Evolutionary conservation across 1,140 invertebrate species (phyloP).

Genomic region (Zaprionus inermis): DNA sequence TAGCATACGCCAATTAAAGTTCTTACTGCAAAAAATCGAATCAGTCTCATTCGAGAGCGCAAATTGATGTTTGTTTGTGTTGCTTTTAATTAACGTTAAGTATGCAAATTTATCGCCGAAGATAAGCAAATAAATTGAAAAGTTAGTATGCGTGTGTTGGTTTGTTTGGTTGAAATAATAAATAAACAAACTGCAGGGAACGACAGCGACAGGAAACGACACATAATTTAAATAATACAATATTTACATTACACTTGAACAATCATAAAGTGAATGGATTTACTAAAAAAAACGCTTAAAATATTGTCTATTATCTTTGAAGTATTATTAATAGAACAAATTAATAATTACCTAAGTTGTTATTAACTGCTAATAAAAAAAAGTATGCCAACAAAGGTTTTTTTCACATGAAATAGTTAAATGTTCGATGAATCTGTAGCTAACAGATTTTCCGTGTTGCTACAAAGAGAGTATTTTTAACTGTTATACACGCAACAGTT

Average conservation of each 20-base stretch:
- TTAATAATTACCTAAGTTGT: not conserved
- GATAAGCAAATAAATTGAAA: slow-evolving; percentile 50
- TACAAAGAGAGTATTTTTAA: not conserved
- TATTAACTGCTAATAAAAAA: not conserved
- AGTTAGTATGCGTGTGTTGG: not conserved
- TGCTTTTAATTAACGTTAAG: slow-evolving; percentile 62
- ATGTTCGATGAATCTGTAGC: not conserved
- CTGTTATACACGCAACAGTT: slow-evolving; percentile 40
- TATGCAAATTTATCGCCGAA: slow-evolving; percentile 55
- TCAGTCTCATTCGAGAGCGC: slow-evolving; percentile 35
- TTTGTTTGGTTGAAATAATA: slow-evolving; percentile 6
- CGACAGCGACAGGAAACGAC: not conserved
- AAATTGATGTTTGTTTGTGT: slow-evolving; percentile 32
- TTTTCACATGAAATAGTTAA: not conserved
- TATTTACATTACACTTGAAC: slow-evolving; percentile 1
- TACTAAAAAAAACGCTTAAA: not conserved
- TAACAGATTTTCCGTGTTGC: not conserved
- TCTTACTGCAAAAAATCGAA: slow-evolving; percentile 46
- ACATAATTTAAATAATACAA: not conserved
- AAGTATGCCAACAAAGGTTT: not conserved
- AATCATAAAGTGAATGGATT: not conserved
- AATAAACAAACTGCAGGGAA: too few species aligned
- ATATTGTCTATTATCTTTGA: not conserved
- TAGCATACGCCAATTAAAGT: slow-evolving; percentile 56
- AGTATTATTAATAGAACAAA: too few species aligned